Evolutionary conservation across 2,888 invertebrate genomes (phyloP), one percentile per base, ranked within the genome.

Genomic region (Leptopilina syphax): DNA sequence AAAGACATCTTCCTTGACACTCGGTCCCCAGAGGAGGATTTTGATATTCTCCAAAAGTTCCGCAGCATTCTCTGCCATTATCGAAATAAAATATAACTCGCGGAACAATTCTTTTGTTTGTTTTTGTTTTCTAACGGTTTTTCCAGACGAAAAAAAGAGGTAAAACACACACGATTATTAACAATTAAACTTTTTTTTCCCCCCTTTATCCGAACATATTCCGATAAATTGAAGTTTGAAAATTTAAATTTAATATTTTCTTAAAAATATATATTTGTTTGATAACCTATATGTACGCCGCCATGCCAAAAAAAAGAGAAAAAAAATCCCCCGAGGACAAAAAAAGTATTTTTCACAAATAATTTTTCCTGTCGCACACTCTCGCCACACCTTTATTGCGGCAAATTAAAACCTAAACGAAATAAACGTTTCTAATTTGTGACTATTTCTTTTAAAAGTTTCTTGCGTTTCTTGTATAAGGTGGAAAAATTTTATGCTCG

Each of bases 1-100:
- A 92, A 98, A 98, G 84, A 98, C 96, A 89, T 98, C 98, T 86
- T 95, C 95, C 91, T 96, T 97, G 84, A 97, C 95, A 88, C 94
- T 94, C 86, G 94, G 94, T 85, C 98, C 98, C 98, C 98, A 98
- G 84, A 98, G 93, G 85, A 98, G 93, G 83, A 94, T 95, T 89
- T 95, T 95, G 87, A 97, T 95, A 88, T 96, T 96, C 87, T 94
- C 93, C 89, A 97, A 92, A 92, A 96, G 95, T 85, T 94, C 94
- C 85, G 92, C 92, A 84, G 92, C 91, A 85, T 92, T 91, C 87
- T 93, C 93, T 86, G 93, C 93, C 94, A 94, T 93, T 88, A 84
- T 90, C 84, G 50, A 77, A 65, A 44, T 44, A 44, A 34, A 34
- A 34, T 34, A 34, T 34, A 34, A 2, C 67, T 41, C 65, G 18